Evolutionary conservation across 1,140 invertebrate species (phyloP).

Genomic region (Heliothis subflexa): DNA sequence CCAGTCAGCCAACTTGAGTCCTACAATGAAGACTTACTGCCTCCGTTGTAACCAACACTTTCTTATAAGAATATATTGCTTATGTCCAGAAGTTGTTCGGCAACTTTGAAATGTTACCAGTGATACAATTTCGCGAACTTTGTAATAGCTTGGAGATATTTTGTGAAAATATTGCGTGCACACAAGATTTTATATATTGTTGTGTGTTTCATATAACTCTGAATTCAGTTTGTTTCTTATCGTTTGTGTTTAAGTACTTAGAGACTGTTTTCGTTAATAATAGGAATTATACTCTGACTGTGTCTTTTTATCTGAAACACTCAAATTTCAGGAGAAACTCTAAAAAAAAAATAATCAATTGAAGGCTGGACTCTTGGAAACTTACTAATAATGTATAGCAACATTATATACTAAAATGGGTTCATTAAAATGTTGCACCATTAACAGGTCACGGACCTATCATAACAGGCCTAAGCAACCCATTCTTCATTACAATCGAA

Average conservation of each 20-base stretch:
- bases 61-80: constrained; percentile 64
- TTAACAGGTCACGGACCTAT: background rate
- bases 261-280: too few relatives aligned
- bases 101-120: constrained; percentile 54
- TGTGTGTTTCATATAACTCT: background rate
- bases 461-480: background rate
- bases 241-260: too few relatives aligned
- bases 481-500: constrained; percentile 24
- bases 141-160: constrained; percentile 42
- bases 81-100: constrained; percentile 47
- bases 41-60: constrained; percentile 53
- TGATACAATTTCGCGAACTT: constrained; percentile 58
- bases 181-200: constrained; percentile 24
- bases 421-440: background rate
- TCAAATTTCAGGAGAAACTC: too few relatives aligned
- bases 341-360: too few relatives aligned
- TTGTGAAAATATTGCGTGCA: constrained; percentile 32
- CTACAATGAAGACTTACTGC: constrained; percentile 61
- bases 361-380: too few relatives aligned
- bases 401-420: background rate
- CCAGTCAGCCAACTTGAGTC: constrained; percentile 44
- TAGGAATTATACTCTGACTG: too few relatives aligned
- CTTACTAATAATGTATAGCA: background rate
- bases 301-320: too few relatives aligned
- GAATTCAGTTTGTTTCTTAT: too few relatives aligned